These are phyloP conservation scores for Gallinago stenura DNA, from an alignment of 2,797 vertebrate species.

Conservation along the genomic window DNA sequence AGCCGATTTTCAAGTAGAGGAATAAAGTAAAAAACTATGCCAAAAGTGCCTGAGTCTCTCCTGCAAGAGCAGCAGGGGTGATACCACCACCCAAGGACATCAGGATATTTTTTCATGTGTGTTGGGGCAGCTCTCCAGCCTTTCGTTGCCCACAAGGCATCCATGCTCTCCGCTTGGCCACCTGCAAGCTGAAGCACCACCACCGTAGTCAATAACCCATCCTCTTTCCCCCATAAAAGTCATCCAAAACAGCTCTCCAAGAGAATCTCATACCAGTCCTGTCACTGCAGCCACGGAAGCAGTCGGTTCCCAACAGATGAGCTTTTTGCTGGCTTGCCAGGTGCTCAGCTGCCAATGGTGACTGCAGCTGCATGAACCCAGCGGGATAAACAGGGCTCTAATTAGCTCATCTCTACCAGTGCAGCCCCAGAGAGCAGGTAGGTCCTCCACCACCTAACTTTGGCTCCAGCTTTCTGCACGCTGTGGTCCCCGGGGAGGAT, in stretches of 20 bases:
- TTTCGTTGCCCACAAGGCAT: neutral
- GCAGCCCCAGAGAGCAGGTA: neutral
- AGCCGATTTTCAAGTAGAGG: neutral
- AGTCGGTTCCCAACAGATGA: neutral
- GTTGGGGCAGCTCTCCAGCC: neutral
- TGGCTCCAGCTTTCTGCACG: neutral
- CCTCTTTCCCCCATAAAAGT: neutral
- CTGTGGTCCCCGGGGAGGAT: neutral
- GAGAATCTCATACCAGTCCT: neutral
- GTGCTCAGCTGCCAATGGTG: neutral
- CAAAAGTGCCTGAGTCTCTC: neutral
- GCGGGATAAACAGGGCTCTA: neutral
- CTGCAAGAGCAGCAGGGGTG: neutral
- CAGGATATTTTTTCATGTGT: rapidly evolving
- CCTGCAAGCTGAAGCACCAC: neutral
- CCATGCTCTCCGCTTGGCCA: neutral
- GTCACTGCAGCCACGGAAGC: neutral
- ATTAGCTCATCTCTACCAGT: neutral
- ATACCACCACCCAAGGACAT: neutral
- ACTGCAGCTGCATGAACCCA: neutral
- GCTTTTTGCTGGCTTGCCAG: neutral
- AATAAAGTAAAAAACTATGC: neutral
- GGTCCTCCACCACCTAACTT: neutral
- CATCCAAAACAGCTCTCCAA: neutral
- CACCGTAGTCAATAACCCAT: neutral